Evolutionary conservation across 2,797 vertebrate species (phyloP), one percentile per base, ranked within the genome.

Genomic region (Molossus alvarezi): DNA sequence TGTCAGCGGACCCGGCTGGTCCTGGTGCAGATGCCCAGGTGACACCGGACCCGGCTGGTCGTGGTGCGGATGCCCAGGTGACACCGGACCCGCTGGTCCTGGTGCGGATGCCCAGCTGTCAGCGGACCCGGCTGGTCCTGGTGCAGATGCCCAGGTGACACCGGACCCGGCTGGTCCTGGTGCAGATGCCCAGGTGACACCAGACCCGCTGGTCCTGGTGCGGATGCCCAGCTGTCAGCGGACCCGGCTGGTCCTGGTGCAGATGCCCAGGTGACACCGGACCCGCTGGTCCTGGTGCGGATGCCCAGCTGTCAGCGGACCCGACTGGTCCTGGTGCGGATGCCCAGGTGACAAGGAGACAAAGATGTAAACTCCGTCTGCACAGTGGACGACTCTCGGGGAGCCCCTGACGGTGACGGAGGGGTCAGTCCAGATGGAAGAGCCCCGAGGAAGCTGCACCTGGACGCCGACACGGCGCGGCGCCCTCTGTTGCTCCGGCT

Each of bases 311-410:
- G 33, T 33, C 33, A 33, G 33, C 33, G 33, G 87, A 85, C 37
- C 23, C 77, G 3, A 51, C 14, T 72, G 15, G 60, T 82, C 4
- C 0, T 15, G 41, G 37, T 45, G 41, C 41, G 25, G 27, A 27
- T 25, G 0, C 0, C 57, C 77, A 95, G 95, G 95, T 57, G 75
- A 91, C 69, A 91, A 53, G 84, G 67, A 95, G 84, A 94, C 11
- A 89, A 11, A 48, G 82, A 65, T 29, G 57, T 92, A 72, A 95
- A 55, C 55, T 95, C 96, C 57, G 90, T 95, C 55, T 95, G 93
- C 29, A 86, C 87, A 33, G 4, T 55, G 92, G 71, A 91, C 4
- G 48, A 65, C 76, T 88, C 27, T 23, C 76, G 20, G 64, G 80
- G n/a, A 65, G 84, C 72, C 64, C 29, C 88, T 60, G 80, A 76